These are phyloP conservation scores for Drosophila auraria DNA, from an alignment of 1,140 invertebrate species.

Conservation along the genomic window DNA sequence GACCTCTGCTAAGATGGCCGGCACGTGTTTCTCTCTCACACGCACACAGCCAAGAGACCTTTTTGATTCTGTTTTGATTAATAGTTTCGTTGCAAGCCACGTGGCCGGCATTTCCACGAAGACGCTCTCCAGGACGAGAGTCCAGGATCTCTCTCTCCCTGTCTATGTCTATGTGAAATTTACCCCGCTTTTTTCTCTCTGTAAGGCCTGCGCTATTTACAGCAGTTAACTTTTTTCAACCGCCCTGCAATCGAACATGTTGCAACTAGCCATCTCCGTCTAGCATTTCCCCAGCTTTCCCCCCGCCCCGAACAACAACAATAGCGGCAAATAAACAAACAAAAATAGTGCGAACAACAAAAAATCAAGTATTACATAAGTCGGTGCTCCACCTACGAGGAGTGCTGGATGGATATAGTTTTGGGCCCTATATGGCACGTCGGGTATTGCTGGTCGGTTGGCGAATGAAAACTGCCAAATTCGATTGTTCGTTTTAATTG, in stretches of 20 bases:
- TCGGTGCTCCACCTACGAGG: constrained; percentile 72
- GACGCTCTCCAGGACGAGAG: constrained; percentile 11
- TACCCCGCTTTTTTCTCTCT: constrained; percentile 21
- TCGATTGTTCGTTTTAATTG: constrained; percentile 69
- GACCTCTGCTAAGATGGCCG: constrained; percentile 57
- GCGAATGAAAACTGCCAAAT: constrained; percentile 70
- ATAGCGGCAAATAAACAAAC: constrained; percentile 28
- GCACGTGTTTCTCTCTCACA: constrained; percentile 84
- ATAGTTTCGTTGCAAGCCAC: constrained; percentile 80
- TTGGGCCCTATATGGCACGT: constrained; percentile 50
- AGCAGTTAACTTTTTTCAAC: constrained; percentile 67
- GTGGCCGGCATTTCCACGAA: constrained; percentile 66
- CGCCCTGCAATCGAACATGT: constrained; percentile 66
- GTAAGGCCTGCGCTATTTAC: constrained; percentile 66
- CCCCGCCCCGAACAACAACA: constrained; percentile 4
- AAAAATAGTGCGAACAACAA: constrained; percentile 53
- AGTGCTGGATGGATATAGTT: constrained; percentile 42
- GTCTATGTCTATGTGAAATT: neutral
- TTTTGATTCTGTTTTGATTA: constrained; percentile 85
- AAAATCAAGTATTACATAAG: constrained; percentile 77
- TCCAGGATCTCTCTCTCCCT: neutral
- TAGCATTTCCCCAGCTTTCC: constrained; percentile 56
- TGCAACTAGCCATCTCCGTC: constrained; percentile 60
- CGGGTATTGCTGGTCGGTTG: constrained; percentile 47
- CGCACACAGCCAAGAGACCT: constrained; percentile 46